These are phyloP conservation scores for Morpho deidamia DNA, from an alignment of 2,888 invertebrate genomes.

Conservation along the genomic window DNA sequence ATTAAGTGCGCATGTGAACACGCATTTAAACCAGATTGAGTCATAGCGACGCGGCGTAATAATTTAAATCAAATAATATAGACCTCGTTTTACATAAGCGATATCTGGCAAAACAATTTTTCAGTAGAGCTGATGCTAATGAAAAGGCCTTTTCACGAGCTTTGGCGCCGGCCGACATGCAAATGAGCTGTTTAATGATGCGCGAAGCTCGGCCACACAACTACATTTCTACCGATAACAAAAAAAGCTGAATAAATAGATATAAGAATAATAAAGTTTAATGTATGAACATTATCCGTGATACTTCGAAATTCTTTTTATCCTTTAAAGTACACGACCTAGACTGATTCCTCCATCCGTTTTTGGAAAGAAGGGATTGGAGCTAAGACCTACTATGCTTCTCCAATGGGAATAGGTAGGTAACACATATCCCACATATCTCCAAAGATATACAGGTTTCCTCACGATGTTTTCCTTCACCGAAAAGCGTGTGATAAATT, in stretches of 20 bases:
- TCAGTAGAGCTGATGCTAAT: constrained; percentile 69
- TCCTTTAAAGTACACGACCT: too few relatives aligned
- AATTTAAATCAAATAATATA: constrained; percentile 26
- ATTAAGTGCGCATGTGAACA: constrained; percentile 7
- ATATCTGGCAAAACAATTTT: constrained; percentile 62
- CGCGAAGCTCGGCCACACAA: constrained; percentile 50
- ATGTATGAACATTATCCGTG: not conserved
- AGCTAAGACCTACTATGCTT: too few relatives aligned
- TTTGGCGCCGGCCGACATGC: constrained; percentile 71
- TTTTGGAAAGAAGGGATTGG: too few relatives aligned
- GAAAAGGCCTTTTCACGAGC: constrained; percentile 75
- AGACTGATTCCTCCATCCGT: too few relatives aligned
- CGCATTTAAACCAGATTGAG: constrained; percentile 3
- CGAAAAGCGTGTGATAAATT: too few relatives aligned
- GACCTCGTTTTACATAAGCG: constrained; percentile 31
- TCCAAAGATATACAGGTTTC: too few relatives aligned
- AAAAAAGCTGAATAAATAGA: constrained; percentile 21
- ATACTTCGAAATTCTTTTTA: too few relatives aligned
- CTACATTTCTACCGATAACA: constrained; percentile 16
- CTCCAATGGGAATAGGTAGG: too few relatives aligned
- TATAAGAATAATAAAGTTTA: not conserved
- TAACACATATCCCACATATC: too few relatives aligned
- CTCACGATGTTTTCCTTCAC: too few relatives aligned
- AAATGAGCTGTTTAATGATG: constrained; percentile 68
- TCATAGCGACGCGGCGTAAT: constrained; percentile 1